Percentiles rank a stretch among this genome's conserved stretches.
Conservation (phyloP, 2,888 invertebrate species). For the Chouioia cunea region DNA sequence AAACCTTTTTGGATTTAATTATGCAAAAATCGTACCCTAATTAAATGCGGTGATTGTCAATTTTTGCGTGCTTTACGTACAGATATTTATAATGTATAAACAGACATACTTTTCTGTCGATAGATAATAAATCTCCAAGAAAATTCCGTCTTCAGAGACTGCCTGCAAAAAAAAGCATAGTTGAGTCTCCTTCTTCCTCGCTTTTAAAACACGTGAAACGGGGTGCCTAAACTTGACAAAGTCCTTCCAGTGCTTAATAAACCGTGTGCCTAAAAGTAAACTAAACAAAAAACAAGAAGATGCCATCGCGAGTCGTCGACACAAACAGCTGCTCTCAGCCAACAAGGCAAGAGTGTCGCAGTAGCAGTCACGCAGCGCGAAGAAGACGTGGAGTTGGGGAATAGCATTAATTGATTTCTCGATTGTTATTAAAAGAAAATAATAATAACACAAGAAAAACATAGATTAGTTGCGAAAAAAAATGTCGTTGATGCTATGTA, state of each 20-base stretch:
- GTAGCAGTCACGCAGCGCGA: slow-evolving; percentile 11
- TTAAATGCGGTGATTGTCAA: too few species aligned
- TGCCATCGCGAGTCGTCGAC: background rate
- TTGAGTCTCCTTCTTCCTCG: too few species aligned
- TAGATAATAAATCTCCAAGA: too few species aligned
- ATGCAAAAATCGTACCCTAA: too few species aligned
- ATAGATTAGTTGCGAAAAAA: background rate
- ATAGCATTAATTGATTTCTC: slow-evolving; percentile 6
- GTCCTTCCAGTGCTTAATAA: background rate
- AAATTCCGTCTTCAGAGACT: too few species aligned
- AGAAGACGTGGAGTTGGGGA: slow-evolving; percentile 35
- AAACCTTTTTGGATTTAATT: too few species aligned
- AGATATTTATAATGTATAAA: too few species aligned
- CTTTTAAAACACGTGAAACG: too few species aligned
- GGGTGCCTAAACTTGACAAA: too few species aligned
- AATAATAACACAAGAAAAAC: background rate
- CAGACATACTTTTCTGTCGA: too few species aligned
- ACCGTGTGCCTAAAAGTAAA: slow-evolving; percentile 37
- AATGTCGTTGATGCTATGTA: slow-evolving; percentile 83
- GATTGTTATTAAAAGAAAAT: background rate
- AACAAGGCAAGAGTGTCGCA: background rate
- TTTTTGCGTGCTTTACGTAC: too few species aligned
- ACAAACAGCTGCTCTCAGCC: background rate
- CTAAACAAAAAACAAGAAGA: background rate
- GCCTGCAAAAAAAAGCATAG: too few species aligned